Conservation (phyloP, 2,797 vertebrate species). For the Cyprinodon diabolis region DNA sequence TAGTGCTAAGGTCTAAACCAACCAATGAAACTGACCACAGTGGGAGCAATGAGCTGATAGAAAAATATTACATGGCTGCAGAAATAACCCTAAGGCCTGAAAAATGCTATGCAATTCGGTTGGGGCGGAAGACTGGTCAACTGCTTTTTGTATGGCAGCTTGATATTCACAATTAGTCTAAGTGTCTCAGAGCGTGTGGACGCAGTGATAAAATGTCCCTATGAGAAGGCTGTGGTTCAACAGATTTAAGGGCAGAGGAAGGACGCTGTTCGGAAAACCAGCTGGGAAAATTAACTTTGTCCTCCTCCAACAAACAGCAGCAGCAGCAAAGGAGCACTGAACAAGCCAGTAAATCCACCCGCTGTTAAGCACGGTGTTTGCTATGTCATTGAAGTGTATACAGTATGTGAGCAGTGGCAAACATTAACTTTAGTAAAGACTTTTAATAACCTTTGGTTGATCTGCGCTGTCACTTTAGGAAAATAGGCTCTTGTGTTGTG, state of each 20-base stretch:
- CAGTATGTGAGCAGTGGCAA: constrained; percentile 6
- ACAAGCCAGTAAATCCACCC: constrained; percentile 34
- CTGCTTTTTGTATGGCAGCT: constrained; percentile 27
- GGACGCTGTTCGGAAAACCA: constrained; percentile 42
- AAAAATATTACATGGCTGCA: constrained; percentile 13
- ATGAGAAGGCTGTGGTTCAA: constrained; percentile 25
- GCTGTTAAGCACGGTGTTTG: constrained; percentile 4
- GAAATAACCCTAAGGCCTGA: constrained; percentile 16
- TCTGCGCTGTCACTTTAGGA: constrained; percentile 2
- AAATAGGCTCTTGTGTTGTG: background rate
- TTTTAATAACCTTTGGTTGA: constrained; percentile 4
- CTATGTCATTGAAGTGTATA: constrained; percentile 8
- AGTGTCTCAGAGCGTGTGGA: constrained; percentile 41
- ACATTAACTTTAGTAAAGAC: constrained; percentile 18
- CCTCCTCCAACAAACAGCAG: constrained; percentile 9
- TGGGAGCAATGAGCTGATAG: constrained; percentile 19
- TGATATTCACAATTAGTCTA: constrained; percentile 39
- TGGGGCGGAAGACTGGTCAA: constrained; percentile 27
- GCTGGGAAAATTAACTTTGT: constrained; percentile 31
- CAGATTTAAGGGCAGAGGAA: constrained; percentile 49
- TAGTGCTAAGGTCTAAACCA: constrained; percentile 39
- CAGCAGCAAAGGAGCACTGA: constrained; percentile 15
- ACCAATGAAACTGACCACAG: constrained; percentile 34
- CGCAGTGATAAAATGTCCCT: constrained; percentile 54
- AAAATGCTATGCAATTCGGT: constrained; percentile 42